Base-by-base conservation (phyloP, 2,888 invertebrate genomes). In the Onchidella celtica region DNA sequence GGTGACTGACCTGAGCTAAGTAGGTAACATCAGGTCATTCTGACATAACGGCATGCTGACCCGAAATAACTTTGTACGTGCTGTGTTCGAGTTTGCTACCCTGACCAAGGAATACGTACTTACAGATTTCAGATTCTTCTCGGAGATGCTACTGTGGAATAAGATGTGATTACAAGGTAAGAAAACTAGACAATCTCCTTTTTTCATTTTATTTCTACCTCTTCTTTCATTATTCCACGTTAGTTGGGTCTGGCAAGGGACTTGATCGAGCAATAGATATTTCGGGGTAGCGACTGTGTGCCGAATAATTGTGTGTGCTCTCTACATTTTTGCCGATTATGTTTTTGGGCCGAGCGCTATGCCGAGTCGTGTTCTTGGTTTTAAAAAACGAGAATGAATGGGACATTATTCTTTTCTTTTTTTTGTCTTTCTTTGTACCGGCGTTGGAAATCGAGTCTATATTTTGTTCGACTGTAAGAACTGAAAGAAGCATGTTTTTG, bases 21-120 rank as follows among this genome's bases (percentile, higher is more conserved):
- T 84, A 84, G 82, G 84, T 84, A 84, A 84, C 79, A 76, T 82
- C 79, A 79, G 84, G 84, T 84, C 84, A 84, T 81, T 63, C 75
- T 84, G 84, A 84, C 84, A 84, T 79, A 79, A 79, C 84, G 79
- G 79, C 79, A 84, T 82, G 82, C 81, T 84, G 84, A 84, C 84
- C 84, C 69, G 55, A 84, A 84, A 82, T 84, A 82, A 82, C 82
- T 79, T 79, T 68, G n/a, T 61, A 47, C 65, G 34, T 68, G 78
- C 66, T 73, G 63, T 79, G 76, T 72, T 47, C 38, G 32, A 69
- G 29, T 78, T 63, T 40, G 61, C 59, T 40, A 24, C n/a, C 14
- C 32, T 79, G 63, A 63, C 65, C 40, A 72, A 17, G 79, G 79
- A 78, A 24, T 66, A 73, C 27, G 21, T 59, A 73, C 32, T 66